phyloP scores from a whole-genome alignment of 2,113 vertebrate species.

The Otus sunia region DNA sequence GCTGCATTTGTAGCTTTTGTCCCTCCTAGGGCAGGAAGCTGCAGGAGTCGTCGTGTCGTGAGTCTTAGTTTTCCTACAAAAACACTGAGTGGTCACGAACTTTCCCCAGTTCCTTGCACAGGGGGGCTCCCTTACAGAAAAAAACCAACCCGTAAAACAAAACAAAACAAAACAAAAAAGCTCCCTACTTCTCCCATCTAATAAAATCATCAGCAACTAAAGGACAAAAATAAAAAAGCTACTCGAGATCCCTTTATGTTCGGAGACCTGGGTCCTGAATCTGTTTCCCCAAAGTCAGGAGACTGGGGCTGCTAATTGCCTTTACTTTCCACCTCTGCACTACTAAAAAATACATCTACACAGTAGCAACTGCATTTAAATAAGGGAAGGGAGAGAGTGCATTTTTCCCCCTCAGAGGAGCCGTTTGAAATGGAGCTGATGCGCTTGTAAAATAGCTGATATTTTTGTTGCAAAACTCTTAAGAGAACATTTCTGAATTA shows the following conservation, averaged over 20 bases:
- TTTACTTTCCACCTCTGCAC: background rate
- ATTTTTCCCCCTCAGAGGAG: background rate
- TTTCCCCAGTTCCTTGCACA: slow-evolving; percentile 58
- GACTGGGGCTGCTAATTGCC: background rate
- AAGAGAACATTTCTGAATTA: slow-evolving; percentile 26
- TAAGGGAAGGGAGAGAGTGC: background rate
- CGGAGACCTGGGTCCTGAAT: background rate
- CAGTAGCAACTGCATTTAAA: background rate
- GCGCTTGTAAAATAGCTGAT: slow-evolving; percentile 6
- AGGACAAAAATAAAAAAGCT: background rate
- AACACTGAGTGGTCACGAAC: slow-evolving; percentile 73
- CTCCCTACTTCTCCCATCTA: background rate
- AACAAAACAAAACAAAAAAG: background rate
- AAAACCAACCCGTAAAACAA: background rate
- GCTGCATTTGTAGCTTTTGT: slow-evolving; percentile 58
- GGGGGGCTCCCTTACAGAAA: slow-evolving; percentile 14
- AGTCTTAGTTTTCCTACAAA: slow-evolving; percentile 72
- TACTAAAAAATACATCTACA: background rate
- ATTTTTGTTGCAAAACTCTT: slow-evolving; percentile 13
- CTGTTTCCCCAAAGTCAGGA: background rate
- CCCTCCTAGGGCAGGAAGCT: slow-evolving; percentile 87
- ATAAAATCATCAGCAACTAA: background rate
- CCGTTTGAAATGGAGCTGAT: slow-evolving; percentile 6
- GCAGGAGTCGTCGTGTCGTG: slow-evolving; percentile 89
- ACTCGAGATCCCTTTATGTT: background rate